Evolutionary conservation across 2,113 vertebrate species (phyloP), one percentile per base, ranked within the genome.

Genomic region (Zapus hudsonius): DNA sequence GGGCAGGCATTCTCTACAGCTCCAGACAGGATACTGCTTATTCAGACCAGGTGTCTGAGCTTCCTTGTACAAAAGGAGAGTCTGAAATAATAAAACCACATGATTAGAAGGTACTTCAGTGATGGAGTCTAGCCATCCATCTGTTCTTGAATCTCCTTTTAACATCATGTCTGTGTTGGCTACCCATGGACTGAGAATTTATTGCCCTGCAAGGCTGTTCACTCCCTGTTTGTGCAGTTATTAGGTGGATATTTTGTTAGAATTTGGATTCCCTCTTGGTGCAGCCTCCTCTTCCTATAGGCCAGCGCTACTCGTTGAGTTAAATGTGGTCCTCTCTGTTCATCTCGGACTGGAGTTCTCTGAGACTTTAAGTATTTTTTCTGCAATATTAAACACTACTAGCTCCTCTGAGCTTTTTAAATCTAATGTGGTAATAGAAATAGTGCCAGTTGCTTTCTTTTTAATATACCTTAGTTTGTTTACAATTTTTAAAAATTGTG

Each of bases 401-500:
- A 31, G 15, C 0, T 64, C 3, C 63, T 89, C 84, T 52, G 38
- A 55, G 12, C 23, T 33, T 64, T 94, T 91, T 84, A 75, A 10
- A 88, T 66, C n/a, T 83, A 36, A 87, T 3, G 72, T 19, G 19
- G 23, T 57, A 72, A 64, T 66, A 84, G 27, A 87, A 83, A 0
- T 4, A 13, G 87, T 93, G 11, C 9, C n/a, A 88, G 27, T 36
- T 86, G 15, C n/a, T 83, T 92, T 83, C 44, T 82, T 93, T 92
- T 72, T 33, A 85, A 70, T 87, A 79, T 5, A 66, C 10, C 25
- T 20, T 11, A 74, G 40, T 83, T 88, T 84, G 16, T 79, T 93
- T 90, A 80, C 7, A 78, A 69, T 17, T 67, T 81, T n/a, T 2
- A 9, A 8, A 73, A 90, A 79, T 52, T 44, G 11, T 74, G 36